Evolutionary conservation across 2,797 vertebrate species (phyloP), one percentile per base, ranked within the genome.

Genomic region (Eospalax fontanierii): DNA sequence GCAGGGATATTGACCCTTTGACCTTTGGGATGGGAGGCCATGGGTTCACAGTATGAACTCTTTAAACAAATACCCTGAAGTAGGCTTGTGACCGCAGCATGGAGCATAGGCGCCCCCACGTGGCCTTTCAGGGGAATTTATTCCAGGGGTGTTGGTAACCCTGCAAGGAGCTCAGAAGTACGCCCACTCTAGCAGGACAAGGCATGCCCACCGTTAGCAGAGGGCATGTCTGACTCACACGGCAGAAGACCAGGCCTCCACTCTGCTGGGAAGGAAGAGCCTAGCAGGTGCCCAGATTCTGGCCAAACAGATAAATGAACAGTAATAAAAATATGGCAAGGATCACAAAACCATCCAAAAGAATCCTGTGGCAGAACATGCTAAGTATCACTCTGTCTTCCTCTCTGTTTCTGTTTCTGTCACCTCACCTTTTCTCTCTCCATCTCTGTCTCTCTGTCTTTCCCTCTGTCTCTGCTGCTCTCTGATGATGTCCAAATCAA

Each of bases 41-140:
- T 7, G 24, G 61, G 61, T 8, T 74, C 54, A 38, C 35, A 43
- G 28, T 73, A 21, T 38, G 84, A 18, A 43, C 85, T 54, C 33
- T 87, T 87, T 33, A 38, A 75, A 75, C 70, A 74, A 61, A 87
- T 87, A 50, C 35, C 21, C 54, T 61, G 33, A 70, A n/a, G 35
- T 40, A 59, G 40, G 59, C 30, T n/a, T 65, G 22, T 50, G 15
- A 43, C 24, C 46, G 0, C 15, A 33, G 18, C 1, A 0, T 79
- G 75, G 97, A 40, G 87, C 1, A 1, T 2, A 82, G 6, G 74
- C 61, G 65, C 98, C 98, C 96, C 93, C 98, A 0, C 4, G 97
- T 84, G 98, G 97, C 73, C 73, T 24, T 0, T 0, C 0, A 0
- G 33, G 0, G 0, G 94, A 82, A 11, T 91, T 66, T 24, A 19